Evolutionary conservation across 2,113 vertebrate species (phyloP), one percentile per base, ranked within the genome.

Genomic region (Irena cyanogastra): DNA sequence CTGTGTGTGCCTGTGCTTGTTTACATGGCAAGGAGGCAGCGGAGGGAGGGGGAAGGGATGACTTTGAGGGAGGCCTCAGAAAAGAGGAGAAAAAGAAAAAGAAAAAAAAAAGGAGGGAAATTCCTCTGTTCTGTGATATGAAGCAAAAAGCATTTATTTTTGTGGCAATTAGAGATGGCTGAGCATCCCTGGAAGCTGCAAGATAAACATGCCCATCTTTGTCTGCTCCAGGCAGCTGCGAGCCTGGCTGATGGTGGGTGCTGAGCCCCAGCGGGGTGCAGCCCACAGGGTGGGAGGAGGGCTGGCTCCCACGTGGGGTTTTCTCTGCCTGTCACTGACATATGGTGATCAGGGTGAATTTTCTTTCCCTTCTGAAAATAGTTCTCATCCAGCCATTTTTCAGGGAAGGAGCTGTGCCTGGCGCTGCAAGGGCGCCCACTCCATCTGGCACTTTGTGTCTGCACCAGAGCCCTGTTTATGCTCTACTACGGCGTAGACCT

Each of bases 111-210:
- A 4, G 0, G 80, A 79, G 59, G 89, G 95, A 91, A 93, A 95
- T 96, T 94, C 96, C 87, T 87, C 68, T 93, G 49, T 57, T 86
- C 77, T 56, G 83, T 63, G 94, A 89, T 72, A 83, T 16, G 87
- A 93, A 93, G 89, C 74, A 81, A 92, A 96, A 95, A 64, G n/a
- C 83, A 69, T 88, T 96, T 95, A 45, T 96, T 94, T 96, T 94
- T 90, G 88, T 70, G 89, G 91, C 87, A 94, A 95, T 95, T 94
- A 95, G 70, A 79, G 93, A 87, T 88, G 93, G 90, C 54, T 95
- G 89, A 94, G 94, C 91, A 84, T 87, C 87, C 54, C 87, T 91
- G 93, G 84, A 80, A 94, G 90, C 80, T 64, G 84, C 50, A 53
- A 90, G 82, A 94, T 64, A 94, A 96, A 92, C 35, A 66, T 77